Evolutionary conservation across 2,888 invertebrate species (phyloP).

Genomic region (Pollenia labialis): DNA sequence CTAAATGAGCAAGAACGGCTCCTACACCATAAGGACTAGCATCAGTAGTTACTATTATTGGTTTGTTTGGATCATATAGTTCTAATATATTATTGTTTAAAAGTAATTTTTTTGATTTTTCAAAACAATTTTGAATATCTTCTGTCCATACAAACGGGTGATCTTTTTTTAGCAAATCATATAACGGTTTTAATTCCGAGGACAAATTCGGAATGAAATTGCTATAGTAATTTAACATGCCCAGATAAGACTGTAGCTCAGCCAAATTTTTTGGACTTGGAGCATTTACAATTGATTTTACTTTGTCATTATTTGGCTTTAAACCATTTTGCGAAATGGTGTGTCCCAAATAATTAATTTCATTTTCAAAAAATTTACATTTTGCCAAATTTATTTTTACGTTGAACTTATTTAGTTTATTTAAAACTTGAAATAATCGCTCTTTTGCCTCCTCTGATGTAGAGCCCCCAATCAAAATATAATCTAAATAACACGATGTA

Average conservation of each 20-base stretch:
- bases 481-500: no score
- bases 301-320: slow-evolving; percentile 9
- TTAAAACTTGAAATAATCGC: slow-evolving; percentile 11
- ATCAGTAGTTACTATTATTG: slow-evolving; percentile 10
- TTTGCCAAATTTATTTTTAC: slow-evolving; percentile 27
- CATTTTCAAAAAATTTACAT: slow-evolving; percentile 24
- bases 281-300: slow-evolving; percentile 20
- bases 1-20: slow-evolving; percentile 15
- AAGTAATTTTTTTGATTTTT: slow-evolving; percentile 17
- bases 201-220: no score
- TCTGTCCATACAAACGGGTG: no score
- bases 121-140: background rate
- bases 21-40: slow-evolving; percentile 29
- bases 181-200: no score
- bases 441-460: no score
- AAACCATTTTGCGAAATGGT: background rate
- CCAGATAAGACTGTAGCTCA: slow-evolving; percentile 6
- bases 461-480: no score
- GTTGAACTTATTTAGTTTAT: slow-evolving; percentile 58
- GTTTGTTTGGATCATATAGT: slow-evolving; percentile 32
- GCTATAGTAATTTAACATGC: slow-evolving; percentile 22
- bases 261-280: slow-evolving; percentile 14
- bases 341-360: slow-evolving; percentile 5
- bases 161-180: no score
- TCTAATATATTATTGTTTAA: slow-evolving; percentile 36